Percentiles rank a stretch among this genome's conserved stretches.
Conservation (phyloP, 2,797 vertebrate genomes). For the Hemitrygon akajei region DNA sequence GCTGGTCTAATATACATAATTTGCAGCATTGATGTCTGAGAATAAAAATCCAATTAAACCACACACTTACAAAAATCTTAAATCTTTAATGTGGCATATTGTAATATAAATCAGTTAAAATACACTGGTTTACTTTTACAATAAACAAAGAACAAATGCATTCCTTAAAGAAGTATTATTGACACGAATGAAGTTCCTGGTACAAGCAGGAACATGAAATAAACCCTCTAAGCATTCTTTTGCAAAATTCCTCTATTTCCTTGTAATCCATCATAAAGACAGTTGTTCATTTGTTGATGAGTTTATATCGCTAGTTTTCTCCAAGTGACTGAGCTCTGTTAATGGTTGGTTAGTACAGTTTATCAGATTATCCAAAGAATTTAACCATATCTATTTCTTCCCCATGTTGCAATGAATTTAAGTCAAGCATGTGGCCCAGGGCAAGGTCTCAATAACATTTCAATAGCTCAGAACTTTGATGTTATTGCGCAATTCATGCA, state of each 20-base stretch:
- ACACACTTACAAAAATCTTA: background rate
- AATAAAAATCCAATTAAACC: background rate
- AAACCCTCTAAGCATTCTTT: background rate
- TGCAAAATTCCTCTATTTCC: background rate
- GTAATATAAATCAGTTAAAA: background rate
- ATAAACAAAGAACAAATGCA: background rate
- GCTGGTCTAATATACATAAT: background rate
- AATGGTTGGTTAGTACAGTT: background rate
- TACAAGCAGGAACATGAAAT: background rate
- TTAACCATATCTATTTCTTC: background rate
- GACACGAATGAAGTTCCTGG: background rate
- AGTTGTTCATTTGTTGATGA: background rate
- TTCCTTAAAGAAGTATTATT: background rate
- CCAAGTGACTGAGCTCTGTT: background rate
- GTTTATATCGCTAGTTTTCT: background rate
- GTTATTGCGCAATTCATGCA: background rate
- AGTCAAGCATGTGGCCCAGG: no score
- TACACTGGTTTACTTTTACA: background rate
- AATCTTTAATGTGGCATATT: background rate
- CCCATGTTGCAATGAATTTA: background rate
- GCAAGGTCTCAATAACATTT: background rate
- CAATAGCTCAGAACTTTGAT: background rate
- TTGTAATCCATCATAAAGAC: background rate
- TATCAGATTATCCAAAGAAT: conserved; percentile 2
- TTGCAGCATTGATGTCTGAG: background rate